A percentile compares a stretch with the other conserved stretches of the same genome.
Evolutionary conservation across 2,113 vertebrate species (phyloP).

Genomic region (Amia ocellicauda): DNA sequence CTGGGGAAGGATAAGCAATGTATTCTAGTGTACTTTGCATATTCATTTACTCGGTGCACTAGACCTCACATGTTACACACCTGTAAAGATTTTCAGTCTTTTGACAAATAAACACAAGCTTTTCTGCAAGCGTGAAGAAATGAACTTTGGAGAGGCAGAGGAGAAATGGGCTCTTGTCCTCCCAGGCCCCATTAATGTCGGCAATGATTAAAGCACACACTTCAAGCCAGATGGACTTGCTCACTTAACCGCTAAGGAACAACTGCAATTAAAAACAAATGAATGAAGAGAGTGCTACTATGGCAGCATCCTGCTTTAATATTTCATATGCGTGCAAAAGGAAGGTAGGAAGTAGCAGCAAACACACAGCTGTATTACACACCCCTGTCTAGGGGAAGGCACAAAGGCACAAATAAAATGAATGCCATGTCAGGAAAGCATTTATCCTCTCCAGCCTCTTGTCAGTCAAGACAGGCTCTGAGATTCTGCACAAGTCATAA

Average conservation of each 20-base stretch:
- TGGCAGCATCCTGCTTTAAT: constrained; percentile 3
- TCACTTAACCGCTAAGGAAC: background rate
- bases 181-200: background rate
- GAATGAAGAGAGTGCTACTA: background rate
- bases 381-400: too few relatives aligned
- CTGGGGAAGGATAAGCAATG: too few relatives aligned
- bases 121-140: background rate
- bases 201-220: background rate
- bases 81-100: too few relatives aligned
- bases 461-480: too few relatives aligned
- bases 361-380: too few relatives aligned
- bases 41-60: too few relatives aligned
- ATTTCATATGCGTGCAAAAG: background rate
- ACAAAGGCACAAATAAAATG: too few relatives aligned
- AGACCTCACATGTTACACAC: too few relatives aligned
- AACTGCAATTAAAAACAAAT: constrained; percentile 1
- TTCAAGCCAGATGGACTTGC: background rate
- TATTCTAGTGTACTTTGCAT: too few relatives aligned
- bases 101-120: constrained; percentile 7
- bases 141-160: background rate
- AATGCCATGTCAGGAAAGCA: too few relatives aligned
- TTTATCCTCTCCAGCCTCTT: too few relatives aligned
- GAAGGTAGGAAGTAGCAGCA: background rate
- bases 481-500: too few relatives aligned
- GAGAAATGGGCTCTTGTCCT: background rate